Evolutionary conservation across 2,113 vertebrate genomes (phyloP), one percentile per base, ranked within the genome.

Genomic region (Chloroceryle aenea): DNA sequence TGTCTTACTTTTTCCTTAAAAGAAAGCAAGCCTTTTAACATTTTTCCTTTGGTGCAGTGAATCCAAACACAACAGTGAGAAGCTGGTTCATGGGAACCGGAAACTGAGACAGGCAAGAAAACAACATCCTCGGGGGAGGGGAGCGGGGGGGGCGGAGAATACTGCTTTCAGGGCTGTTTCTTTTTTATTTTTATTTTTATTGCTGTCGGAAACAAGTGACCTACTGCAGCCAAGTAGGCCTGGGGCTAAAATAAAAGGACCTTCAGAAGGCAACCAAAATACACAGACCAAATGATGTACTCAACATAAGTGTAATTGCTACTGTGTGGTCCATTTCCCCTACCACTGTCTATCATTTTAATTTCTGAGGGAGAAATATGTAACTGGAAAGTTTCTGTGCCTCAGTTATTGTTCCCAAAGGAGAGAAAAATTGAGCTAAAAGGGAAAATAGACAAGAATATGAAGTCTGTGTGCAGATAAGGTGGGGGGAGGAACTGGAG

Each of bases 81-180:
- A 86, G 73, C 93, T 92, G 69, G 85, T 93, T 89, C 96, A 94
- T 96, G 96, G 96, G 95, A 97, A 97, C 93, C 79, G 88, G 96
- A 96, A 96, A 64, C 92, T 64, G 90, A 92, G 76, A 86, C 22
- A 8, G 76, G 25, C 83, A 78, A 43, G 93, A 94, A 93, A 96
- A 95, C 85, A 96, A 95, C 95, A 93, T 96, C 90, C 90, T 93
- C 9, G 2, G 76, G 12, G 56, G 21, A 2, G 14, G 27, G 27
- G 25, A 30, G 8, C 12, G n/a, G 30, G 10, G 3, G n/a, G n/a
- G n/a, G n/a, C n/a, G n/a, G 14, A 56, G 8, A 90, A 76, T 20
- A 43, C 47, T 88, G 59, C 75, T 91, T 88, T 88, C 56, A 88
- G 75, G 34, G 47, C 47, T 85, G 17, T 63, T 91, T 69, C 53